Evolutionary conservation across 2,113 vertebrate species (phyloP).

Genomic region (Alectura lathami): DNA sequence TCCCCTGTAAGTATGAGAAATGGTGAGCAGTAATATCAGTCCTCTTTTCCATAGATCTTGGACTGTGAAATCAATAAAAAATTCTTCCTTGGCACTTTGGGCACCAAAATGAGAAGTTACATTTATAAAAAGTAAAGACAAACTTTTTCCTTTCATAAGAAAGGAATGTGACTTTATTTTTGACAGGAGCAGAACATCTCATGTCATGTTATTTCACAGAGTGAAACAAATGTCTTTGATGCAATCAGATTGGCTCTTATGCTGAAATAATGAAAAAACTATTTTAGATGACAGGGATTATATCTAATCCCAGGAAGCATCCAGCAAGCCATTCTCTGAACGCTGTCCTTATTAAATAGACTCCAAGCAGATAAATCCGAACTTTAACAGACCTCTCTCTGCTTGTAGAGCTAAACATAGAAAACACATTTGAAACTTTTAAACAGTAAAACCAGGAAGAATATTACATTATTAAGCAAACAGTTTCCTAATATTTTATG

Average conservation of each 20-base stretch:
- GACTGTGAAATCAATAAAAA: background rate
- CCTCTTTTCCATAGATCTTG: background rate
- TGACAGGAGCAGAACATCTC: background rate
- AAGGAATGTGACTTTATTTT: background rate
- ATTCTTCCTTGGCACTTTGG: background rate
- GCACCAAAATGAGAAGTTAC: background rate
- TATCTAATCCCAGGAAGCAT: constrained; percentile 48
- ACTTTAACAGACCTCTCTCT: background rate
- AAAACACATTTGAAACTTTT: background rate
- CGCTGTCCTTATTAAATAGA: constrained; percentile 30
- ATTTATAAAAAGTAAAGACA: background rate
- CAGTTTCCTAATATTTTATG: background rate
- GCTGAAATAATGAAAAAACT: constrained; percentile 53
- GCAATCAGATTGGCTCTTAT: constrained; percentile 4
- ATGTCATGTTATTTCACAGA: background rate
- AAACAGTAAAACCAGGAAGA: background rate
- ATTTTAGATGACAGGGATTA: constrained; percentile 60
- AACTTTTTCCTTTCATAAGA: background rate
- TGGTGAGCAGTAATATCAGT: background rate
- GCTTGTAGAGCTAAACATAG: background rate
- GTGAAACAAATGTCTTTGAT: constrained; percentile 37
- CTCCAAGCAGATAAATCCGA: constrained; percentile 17
- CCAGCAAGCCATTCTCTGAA: constrained; percentile 21
- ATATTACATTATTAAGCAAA: background rate
- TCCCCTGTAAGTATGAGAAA: background rate